These are phyloP conservation scores for Vulpes ferrilata DNA, from an alignment of 2,113 vertebrate species.

Conservation along the genomic window DNA sequence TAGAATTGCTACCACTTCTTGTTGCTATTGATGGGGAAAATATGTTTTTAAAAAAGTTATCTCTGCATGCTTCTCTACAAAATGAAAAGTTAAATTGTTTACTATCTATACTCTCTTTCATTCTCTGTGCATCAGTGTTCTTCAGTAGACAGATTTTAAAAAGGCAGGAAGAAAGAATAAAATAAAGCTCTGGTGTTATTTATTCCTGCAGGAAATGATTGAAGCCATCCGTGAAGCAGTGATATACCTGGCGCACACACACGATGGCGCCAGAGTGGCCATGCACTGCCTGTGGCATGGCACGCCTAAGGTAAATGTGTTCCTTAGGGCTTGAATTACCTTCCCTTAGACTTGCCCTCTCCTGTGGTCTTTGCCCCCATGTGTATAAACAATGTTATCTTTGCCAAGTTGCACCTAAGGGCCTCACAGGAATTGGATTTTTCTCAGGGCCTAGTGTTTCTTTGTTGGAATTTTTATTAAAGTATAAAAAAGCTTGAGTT, in stretches of 20 bases:
- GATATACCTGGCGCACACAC: slow-evolving; percentile 97
- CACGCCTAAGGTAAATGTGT: slow-evolving; percentile 92
- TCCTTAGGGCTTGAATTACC: not conserved
- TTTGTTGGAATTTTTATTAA: not conserved
- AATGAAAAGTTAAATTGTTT: not conserved
- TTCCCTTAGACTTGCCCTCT: not conserved
- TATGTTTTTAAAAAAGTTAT: not conserved
- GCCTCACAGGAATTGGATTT: not conserved
- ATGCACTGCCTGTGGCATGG: slow-evolving; percentile 99
- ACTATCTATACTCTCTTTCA: not conserved
- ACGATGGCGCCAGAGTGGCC: slow-evolving; percentile 95
- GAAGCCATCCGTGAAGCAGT: slow-evolving; percentile 96
- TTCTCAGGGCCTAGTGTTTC: not conserved
- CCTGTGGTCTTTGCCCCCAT: not conserved
- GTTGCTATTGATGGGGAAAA: not conserved
- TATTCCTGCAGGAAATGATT: slow-evolving; percentile 94
- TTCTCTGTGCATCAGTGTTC: not conserved
- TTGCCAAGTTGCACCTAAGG: not conserved
- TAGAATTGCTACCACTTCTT: not conserved
- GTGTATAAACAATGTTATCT: not conserved
- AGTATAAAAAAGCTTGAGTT: not conserved
- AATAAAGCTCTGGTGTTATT: not conserved
- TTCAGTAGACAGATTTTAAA: not conserved
- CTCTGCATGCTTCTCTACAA: not conserved
- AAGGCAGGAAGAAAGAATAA: not conserved